Evolutionary conservation across 2,888 invertebrate genomes (phyloP), one percentile per base, ranked within the genome.

Genomic region (Aspidapion aeneum): DNA sequence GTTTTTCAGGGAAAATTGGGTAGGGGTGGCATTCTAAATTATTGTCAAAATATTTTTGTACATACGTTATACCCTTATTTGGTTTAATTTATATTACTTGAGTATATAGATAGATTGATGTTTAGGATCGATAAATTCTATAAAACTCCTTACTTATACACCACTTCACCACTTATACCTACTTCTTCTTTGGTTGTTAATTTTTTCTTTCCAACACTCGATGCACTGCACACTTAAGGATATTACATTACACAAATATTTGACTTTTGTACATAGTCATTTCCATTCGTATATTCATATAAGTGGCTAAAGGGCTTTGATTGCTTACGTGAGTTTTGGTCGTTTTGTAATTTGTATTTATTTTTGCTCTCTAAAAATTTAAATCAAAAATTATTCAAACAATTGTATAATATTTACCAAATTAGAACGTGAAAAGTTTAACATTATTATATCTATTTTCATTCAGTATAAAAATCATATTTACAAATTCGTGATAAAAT

Each of bases 1-100:
- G n/a, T n/a, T n/a, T n/a, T n/a, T n/a, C n/a, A n/a, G n/a, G n/a
- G n/a, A n/a, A 52, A 19, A 20, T 54, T 67, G 68, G 69, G 71
- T 73, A 74, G 74, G 74, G 74, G 74, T 74, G 74, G 74, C 74
- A 74, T 70, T 74, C 74, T n/a, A n/a, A 35, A 35, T 35, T 35
- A 73, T 74, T 71, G 63, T 58, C 22, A 57, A 64, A 69, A 35
- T 7, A 35, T 35, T 73, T 71, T 63, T 73, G 72, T 72, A 72
- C 65, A 73, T 73, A 73, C 60, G 67, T 72, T 72, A 68, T 66
- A 60, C 5, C 35, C 35, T 35, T 12, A 55, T 68, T 71, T 67
- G 66, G 55, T 69, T 70, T 66, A 48, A 64, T 70, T 69, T 67
- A 35, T 35, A 7, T 35, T 35, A n/a, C n/a, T n/a, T n/a, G n/a